Evolutionary conservation across 2,888 invertebrate genomes (phyloP).

Genomic region (Cephus pygmeus): DNA sequence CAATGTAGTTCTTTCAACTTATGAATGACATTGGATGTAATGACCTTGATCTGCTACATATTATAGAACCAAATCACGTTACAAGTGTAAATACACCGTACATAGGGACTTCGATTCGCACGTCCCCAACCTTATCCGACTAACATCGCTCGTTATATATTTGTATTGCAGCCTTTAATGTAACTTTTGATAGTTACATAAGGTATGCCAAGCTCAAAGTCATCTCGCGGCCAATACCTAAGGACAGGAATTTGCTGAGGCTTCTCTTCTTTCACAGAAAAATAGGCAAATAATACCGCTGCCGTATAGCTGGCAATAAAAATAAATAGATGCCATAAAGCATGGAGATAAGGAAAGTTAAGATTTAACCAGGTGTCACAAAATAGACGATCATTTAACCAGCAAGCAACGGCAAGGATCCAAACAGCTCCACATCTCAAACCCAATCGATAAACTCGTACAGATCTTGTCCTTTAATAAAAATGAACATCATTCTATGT

Average conservation of each 20-base stretch:
- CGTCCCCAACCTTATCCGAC: neutral
- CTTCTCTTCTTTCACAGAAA: slow-evolving; percentile 78
- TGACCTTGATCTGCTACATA: neutral
- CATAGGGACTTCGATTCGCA: neutral
- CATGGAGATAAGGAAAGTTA: slow-evolving; percentile 85
- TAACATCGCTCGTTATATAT: slow-evolving; percentile 61
- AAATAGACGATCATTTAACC: slow-evolving; percentile 82
- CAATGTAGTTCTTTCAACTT: neutral
- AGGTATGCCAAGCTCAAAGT: slow-evolving; percentile 82
- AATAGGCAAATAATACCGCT: slow-evolving; percentile 82
- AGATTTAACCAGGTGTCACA: slow-evolving; percentile 83
- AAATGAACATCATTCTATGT: slow-evolving; percentile 8
- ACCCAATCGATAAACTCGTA: slow-evolving; percentile 78
- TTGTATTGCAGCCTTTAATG: slow-evolving; percentile 67
- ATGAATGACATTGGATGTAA: neutral
- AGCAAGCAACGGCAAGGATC: slow-evolving; percentile 78
- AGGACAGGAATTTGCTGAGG: slow-evolving; percentile 78
- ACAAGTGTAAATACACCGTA: neutral
- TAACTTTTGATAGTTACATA: slow-evolving; percentile 77
- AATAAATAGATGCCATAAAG: slow-evolving; percentile 85
- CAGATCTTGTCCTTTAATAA: slow-evolving; percentile 69
- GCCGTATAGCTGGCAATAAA: slow-evolving; percentile 83
- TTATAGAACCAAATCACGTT: neutral
- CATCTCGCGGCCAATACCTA: slow-evolving; percentile 81
- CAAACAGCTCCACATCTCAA: slow-evolving; percentile 77